Conservation (phyloP, 2,797 vertebrate genomes). For the Malurus splendens region DNA sequence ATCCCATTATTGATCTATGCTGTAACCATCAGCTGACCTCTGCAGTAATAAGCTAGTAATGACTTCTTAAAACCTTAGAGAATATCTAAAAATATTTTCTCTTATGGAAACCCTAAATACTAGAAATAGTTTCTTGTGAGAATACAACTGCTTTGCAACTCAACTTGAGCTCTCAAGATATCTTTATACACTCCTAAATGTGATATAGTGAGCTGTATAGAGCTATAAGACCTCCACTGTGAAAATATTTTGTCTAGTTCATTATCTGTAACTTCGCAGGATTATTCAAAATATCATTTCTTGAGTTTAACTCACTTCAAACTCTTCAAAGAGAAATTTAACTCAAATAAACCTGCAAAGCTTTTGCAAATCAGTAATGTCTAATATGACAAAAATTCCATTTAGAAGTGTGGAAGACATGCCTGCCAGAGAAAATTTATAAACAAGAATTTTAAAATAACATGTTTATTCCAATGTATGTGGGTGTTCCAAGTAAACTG, state of each 20-base stretch:
- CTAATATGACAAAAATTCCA: not conserved
- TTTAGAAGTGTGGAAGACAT: not conserved
- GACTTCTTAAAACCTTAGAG: constrained; percentile 1
- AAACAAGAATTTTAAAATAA: not conserved
- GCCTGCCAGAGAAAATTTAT: not conserved
- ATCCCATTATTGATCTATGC: not conserved
- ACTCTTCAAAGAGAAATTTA: not conserved
- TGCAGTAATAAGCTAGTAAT: not conserved
- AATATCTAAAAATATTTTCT: constrained; percentile 23
- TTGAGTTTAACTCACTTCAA: not conserved
- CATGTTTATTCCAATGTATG: not conserved
- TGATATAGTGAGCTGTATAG: not conserved
- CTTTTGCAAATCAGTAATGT: not conserved
- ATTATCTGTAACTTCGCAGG: not conserved
- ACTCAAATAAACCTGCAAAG: not conserved
- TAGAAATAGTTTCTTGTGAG: constrained; percentile 34
- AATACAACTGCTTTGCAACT: not conserved
- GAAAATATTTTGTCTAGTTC: not conserved
- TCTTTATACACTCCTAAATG: not conserved
- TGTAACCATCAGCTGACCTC: not conserved
- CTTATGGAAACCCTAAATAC: not conserved
- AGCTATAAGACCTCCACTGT: not conserved
- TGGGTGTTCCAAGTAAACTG: not conserved
- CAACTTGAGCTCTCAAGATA: not conserved
- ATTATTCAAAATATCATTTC: not conserved